Evolutionary conservation across 2,113 vertebrate genomes (phyloP).

Genomic region (Sakesphorus luctuosus): DNA sequence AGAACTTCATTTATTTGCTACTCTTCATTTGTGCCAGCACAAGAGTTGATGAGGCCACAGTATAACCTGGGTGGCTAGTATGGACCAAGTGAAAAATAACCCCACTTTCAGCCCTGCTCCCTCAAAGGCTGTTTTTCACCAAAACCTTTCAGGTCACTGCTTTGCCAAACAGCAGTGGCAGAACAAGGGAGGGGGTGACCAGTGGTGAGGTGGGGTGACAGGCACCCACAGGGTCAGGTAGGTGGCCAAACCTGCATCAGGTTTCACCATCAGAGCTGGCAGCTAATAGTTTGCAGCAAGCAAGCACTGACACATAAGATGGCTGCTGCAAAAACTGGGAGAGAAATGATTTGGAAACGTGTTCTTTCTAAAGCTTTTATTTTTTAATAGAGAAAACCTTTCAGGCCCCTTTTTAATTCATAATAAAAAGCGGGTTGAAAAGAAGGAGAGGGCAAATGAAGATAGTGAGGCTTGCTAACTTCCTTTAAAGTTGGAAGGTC

Average conservation of each 20-base stretch:
- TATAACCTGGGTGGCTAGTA: neutral
- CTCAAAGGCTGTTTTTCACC: neutral
- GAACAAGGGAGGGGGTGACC: neutral
- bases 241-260: neutral
- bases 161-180: neutral
- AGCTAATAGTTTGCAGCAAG: neutral
- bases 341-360: neutral
- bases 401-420: slow-evolving; percentile 39
- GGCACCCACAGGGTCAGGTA: neutral
- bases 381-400: slow-evolving; percentile 49
- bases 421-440: slow-evolving; percentile 55
- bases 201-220: neutral
- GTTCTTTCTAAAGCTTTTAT: slow-evolving; percentile 14
- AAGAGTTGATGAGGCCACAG: neutral
- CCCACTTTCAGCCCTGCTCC: neutral
- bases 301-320: neutral
- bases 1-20: slow-evolving; percentile 25
- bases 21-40: neutral
- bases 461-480: slow-evolving; percentile 13
- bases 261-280: neutral
- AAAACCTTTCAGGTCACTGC: neutral
- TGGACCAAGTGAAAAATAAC: slow-evolving; percentile 4
- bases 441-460: slow-evolving; percentile 37
- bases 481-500: slow-evolving; percentile 64
- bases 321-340: neutral